Evolutionary conservation across 2,797 vertebrate genomes (phyloP), one percentile per base, ranked within the genome.

Genomic region (Emys orbicularis): DNA sequence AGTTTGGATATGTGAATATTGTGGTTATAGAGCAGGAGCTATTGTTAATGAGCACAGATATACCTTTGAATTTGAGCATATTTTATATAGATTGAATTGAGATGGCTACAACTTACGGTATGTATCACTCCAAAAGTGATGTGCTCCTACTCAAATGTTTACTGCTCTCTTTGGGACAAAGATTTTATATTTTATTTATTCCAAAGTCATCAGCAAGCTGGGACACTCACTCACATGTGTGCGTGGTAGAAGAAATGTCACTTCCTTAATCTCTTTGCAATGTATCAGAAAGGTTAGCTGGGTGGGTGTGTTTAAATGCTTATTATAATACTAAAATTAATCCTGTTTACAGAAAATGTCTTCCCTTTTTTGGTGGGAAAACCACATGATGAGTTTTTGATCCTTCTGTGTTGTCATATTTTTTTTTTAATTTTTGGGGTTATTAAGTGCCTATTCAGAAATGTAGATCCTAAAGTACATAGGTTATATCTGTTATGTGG

Each of bases 221-320:
- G 74, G 53, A 37, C 44, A 87, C 90, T 49, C 5, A 12, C 2
- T 1, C 18, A 53, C 52, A 53, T 12, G 0, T 57, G 89, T 88
- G 90, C 41, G 74, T 23, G 88, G 59, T 12, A 44, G 65, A 86
- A 81, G 5, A 88, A 88, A 77, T 54, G 6, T 23, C 19, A 44
- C 61, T 90, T 87, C 2, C 12, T n/a, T 74, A 84, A 12, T 82
- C 88, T 1, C 10, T 81, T 13, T 59, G 2, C 15, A 12, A 59
- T 31, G 25, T 59, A 6, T 59, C 2, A 0, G 65, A 86, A 87
- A 79, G 61, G 25, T 81, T 68, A n/a, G 23, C 16, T 59, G 77
- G 12, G 34, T 83, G 37, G 0, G 0, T 13, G 86, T 95, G 88
- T 93, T 61, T 44, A 89, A 53, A 4, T 0, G 0, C 84, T 6